A percentile compares a stretch with the other conserved stretches of the same genome.
phyloP scores from a whole-genome alignment of 1,140 invertebrate genomes.

The Asbolus verrucosus region DNA sequence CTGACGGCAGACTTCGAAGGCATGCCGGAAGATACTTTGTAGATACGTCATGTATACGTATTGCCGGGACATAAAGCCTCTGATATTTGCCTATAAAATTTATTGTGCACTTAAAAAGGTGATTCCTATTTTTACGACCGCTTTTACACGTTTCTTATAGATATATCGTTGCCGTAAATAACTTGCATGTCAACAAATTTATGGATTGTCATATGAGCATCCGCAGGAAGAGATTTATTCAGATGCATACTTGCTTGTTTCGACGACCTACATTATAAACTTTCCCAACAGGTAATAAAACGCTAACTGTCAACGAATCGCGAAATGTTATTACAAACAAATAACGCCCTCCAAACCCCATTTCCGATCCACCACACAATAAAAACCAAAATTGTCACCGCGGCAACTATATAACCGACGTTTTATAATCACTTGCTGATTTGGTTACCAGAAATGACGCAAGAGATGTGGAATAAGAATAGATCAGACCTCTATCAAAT shows the following conservation, averaged over 20 bases:
- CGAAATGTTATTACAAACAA: too few relatives aligned
- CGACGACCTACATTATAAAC: conserved; percentile 7
- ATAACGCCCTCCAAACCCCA: too few relatives aligned
- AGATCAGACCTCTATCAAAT: too few relatives aligned
- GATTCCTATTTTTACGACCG: conserved; percentile 45
- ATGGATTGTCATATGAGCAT: conserved; percentile 33
- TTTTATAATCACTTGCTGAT: too few relatives aligned
- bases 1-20: too few relatives aligned
- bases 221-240: conserved; percentile 14
- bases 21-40: conserved; percentile 43
- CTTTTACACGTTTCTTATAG: conserved; percentile 47
- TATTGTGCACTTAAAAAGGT: conserved; percentile 53
- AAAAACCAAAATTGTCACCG: too few relatives aligned
- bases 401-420: too few relatives aligned
- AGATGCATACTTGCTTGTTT: too few relatives aligned
- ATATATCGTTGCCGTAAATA: conserved; percentile 48
- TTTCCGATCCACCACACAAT: too few relatives aligned
- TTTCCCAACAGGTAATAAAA: conserved; percentile 42
- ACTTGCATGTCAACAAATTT: conserved; percentile 51
- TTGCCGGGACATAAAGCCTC: conserved; percentile 18
- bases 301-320: too few relatives aligned
- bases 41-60: conserved; percentile 6
- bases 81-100: conserved; percentile 45
- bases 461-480: too few relatives aligned
- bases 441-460: too few relatives aligned